These are phyloP conservation scores for Murina feae DNA, from an alignment of 2,113 vertebrate species.

Conservation along the genomic window DNA sequence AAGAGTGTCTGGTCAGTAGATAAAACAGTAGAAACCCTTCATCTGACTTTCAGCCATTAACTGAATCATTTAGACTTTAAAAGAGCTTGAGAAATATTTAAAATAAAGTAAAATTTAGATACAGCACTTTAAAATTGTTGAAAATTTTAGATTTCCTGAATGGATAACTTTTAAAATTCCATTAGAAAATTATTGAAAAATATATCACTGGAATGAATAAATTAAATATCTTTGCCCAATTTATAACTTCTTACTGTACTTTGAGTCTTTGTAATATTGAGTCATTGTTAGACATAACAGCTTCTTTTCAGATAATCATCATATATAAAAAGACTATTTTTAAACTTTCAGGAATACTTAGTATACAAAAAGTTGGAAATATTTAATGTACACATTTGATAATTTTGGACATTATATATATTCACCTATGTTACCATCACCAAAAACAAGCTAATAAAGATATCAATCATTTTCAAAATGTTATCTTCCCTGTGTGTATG, in stretches of 20 bases:
- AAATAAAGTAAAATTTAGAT: neutral
- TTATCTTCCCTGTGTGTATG: neutral
- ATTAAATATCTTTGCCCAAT: neutral
- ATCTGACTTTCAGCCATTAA: neutral
- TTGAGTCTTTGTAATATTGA: neutral
- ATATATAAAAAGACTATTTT: neutral
- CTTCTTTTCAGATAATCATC: neutral
- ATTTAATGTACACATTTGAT: neutral
- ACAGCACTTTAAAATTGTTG: neutral
- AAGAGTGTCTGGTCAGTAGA: neutral
- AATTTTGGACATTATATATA: neutral
- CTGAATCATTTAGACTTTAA: neutral
- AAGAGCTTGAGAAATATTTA: neutral
- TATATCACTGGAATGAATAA: neutral
- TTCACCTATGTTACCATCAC: neutral
- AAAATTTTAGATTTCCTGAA: neutral
- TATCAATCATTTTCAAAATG: neutral
- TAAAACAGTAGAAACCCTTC: neutral
- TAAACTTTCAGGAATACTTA: neutral
- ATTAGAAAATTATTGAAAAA: constrained; percentile 17
- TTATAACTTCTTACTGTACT: neutral
- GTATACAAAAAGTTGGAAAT: neutral
- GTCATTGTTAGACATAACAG: neutral
- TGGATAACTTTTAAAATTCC: neutral
- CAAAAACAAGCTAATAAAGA: neutral